phyloP scores from a whole-genome alignment of 1,140 invertebrate species.

The Orchesella cincta region DNA sequence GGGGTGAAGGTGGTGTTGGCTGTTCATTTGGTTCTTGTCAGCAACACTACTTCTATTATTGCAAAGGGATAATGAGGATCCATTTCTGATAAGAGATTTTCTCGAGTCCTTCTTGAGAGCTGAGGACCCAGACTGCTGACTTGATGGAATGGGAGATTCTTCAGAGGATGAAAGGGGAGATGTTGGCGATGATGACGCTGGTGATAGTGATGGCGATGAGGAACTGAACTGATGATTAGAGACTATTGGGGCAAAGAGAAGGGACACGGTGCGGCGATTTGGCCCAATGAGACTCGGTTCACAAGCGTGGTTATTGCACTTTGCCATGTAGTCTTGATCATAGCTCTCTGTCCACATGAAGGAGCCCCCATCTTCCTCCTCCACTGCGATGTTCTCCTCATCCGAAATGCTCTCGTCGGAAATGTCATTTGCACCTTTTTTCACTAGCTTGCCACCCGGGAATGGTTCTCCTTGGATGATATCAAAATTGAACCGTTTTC shows the following conservation, averaged over 20 bases:
- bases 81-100: too few relatives aligned
- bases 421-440: background rate
- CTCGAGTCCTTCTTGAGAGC: too few relatives aligned
- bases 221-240: background rate
- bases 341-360: background rate
- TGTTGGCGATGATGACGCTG: background rate
- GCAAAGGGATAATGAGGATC: too few relatives aligned
- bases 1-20: background rate
- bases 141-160: too few relatives aligned
- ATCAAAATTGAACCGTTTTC: slow-evolving; percentile 1
- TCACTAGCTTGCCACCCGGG: background rate
- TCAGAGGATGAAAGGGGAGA: too few relatives aligned
- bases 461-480: background rate
- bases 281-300: background rate
- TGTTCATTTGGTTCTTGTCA: too few relatives aligned
- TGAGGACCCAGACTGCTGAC: too few relatives aligned
- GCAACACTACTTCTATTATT: too few relatives aligned
- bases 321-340: background rate
- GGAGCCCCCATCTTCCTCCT: background rate
- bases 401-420: background rate
- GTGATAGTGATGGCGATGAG: background rate
- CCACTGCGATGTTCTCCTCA: background rate
- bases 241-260: background rate
- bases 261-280: background rate
- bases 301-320: background rate